Base-by-base conservation (phyloP, 2,113 vertebrate species). In the Arothron firmamentum region DNA sequence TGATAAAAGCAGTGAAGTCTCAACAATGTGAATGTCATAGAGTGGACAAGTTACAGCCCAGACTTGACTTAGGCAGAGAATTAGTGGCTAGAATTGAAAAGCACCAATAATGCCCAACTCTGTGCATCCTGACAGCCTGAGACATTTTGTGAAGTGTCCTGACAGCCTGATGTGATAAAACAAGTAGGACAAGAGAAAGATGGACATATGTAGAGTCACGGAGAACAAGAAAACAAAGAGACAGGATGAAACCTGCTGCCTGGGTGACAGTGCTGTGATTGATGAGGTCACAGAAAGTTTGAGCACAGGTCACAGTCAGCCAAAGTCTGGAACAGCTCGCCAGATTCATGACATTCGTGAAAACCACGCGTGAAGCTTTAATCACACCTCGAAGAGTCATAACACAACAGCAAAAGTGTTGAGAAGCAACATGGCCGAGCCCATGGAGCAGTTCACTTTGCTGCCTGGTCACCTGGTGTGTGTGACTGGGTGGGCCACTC, bases 251-350 rank as follows among this genome's bases (percentile, higher is more conserved):
- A 82, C 75, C 83, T 87, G 79, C 67, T 75, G 67, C 75, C 69
- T 65, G 85, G 77, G 70, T 80, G 86, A 77, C 83, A 74, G 50
- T 58, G 59, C 55, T 69, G 65, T 90, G 87, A 91, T 90, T 77
- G 83, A 92, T 90, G 90, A 85, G 89, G 90, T 88, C 87, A 60
- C 67, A 20, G 56, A 38, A 74, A 75, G 89, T 88, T 90, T 80
- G 84, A 20, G 19, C 48, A 28, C 51, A 74, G 88, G 89, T 90
- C 87, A 90, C 68, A 82, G 83, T 79, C 81, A 81, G 42, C 61
- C 16, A 51, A 63, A 86, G 76, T 82, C 70, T 45, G 75, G 87
- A 81, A 75, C 17, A 38, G 8, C 34, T 12, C 34, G 11, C 34
- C 34, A 38, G 34, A 12, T 38, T 38, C 34, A 28, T 28, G 5